Evolutionary conservation across 2,888 invertebrate genomes (phyloP).

Genomic region (Elysia crispata): DNA sequence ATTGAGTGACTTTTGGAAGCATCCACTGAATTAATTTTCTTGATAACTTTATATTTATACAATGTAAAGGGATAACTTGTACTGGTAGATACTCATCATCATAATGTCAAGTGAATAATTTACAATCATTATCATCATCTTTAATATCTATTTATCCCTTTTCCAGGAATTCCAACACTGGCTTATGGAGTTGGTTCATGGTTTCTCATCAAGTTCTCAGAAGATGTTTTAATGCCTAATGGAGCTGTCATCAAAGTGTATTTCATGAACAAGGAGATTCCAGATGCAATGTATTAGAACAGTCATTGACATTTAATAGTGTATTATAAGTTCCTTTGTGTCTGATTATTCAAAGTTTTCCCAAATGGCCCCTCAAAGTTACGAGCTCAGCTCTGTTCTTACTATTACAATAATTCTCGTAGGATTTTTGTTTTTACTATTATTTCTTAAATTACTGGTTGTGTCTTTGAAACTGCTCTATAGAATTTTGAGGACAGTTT

Average conservation of each 20-base stretch:
- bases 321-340: too few relatives aligned
- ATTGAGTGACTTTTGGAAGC: too few relatives aligned
- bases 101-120: too few relatives aligned
- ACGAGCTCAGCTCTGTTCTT: conserved; percentile 53
- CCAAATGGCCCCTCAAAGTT: conserved; percentile 54
- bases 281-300: conserved; percentile 53
- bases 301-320: background rate
- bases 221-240: conserved; percentile 85
- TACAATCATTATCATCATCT: background rate
- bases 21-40: too few relatives aligned
- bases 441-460: conserved; percentile 46
- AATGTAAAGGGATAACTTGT: too few relatives aligned
- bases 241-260: conserved; percentile 87
- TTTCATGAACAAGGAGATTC: conserved; percentile 91
- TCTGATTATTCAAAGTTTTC: too few relatives aligned
- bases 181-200: conserved; percentile 93
- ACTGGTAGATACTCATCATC: too few relatives aligned
- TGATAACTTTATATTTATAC: too few relatives aligned
- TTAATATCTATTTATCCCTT: background rate
- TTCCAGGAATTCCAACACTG: conserved; percentile 91
- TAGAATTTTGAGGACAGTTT: conserved; percentile 2
- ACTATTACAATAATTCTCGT: conserved; percentile 50
- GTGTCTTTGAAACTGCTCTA: conserved; percentile 31
- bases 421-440: conserved; percentile 49
- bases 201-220: conserved; percentile 87